Evolutionary conservation across 2,797 vertebrate species (phyloP).

Genomic region (Enteromius fasciolatus): DNA sequence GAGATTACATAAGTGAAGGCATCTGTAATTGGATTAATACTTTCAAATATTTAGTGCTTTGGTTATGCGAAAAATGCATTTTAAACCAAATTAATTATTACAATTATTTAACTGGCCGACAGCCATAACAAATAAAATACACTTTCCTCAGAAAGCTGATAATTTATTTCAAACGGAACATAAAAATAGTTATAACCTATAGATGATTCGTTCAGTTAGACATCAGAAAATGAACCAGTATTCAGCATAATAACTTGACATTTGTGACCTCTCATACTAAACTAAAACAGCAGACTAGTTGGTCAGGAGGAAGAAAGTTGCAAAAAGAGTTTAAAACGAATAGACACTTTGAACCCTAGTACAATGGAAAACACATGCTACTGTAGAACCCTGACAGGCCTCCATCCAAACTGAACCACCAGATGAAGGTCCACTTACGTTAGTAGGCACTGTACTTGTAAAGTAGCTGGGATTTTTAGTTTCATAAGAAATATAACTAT

Average conservation of each 20-base stretch:
- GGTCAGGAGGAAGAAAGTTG: not conserved
- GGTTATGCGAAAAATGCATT: not conserved
- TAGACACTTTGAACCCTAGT: not conserved
- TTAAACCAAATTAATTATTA: too few species aligned
- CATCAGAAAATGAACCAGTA: too few species aligned
- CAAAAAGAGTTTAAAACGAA: not conserved
- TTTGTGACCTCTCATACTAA: not conserved
- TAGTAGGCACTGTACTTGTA: not conserved
- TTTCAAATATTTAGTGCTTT: not conserved
- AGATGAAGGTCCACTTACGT: not conserved
- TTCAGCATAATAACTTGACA: too few species aligned
- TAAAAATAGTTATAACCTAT: too few species aligned
- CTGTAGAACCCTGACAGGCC: not conserved
- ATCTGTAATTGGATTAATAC: not conserved
- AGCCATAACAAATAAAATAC: too few species aligned
- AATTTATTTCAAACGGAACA: too few species aligned
- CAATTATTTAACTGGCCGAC: too few species aligned
- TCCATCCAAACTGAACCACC: not conserved
- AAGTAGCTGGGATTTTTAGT: not conserved
- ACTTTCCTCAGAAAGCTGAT: too few species aligned
- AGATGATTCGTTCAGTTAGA: too few species aligned
- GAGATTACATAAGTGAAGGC: not conserved
- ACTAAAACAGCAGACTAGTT: not conserved
- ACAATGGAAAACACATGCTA: not conserved
- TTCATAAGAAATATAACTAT: not conserved